Base-by-base conservation (phyloP, 2,113 vertebrate genomes). In the Irena cyanogastra region DNA sequence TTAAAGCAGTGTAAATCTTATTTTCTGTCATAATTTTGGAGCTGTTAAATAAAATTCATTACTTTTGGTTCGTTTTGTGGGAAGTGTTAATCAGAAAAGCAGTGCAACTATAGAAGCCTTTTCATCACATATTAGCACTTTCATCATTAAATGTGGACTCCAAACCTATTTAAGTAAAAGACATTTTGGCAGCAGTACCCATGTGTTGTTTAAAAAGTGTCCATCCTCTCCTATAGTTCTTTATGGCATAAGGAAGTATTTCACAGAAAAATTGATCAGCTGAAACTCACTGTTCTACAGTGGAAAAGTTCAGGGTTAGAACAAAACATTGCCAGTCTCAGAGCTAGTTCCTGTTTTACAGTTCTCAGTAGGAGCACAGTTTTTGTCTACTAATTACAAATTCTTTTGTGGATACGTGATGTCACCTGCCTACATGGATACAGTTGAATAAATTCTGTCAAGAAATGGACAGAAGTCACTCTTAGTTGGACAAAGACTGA, bases 91-190 rank as follows among this genome's bases (percentile, higher is more conserved):
- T 92, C 83, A 87, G 44, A 89, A 87, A 87, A 49, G 15, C 54
- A 83, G 16, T 54, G 19, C 35, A 60, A 54, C 45, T 78, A 13
- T 28, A 59, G 61, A 81, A 89, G 31, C 9, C 24, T n/a, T 94
- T 94, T 95, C 65, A 70, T 83, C 33, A 54, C 15, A 21, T 20
- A 24, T 69, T 59, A 87, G 74, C 57, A 91, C 57, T 94, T 92
- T n/a, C 35, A 85, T 65, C 75, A 68, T 78, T 91, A 83, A 77
- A 82, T 50, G n/a, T 54, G 39, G 39, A 61, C 28, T 89, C 17
- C 59, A 90, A 82, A 93, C 68, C 78, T 68, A 70, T 92, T 79
- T 89, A 64, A 76, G 77, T 84, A 93, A 95, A 94, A 95, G 69
- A 45, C 10, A 83, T 92, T 84, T 92, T 96, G 78, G 89, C 82